A percentile compares a stretch with the other conserved stretches of the same genome.
phyloP scores from a whole-genome alignment of 2,113 vertebrate genomes.

The Macaca mulatta region DNA sequence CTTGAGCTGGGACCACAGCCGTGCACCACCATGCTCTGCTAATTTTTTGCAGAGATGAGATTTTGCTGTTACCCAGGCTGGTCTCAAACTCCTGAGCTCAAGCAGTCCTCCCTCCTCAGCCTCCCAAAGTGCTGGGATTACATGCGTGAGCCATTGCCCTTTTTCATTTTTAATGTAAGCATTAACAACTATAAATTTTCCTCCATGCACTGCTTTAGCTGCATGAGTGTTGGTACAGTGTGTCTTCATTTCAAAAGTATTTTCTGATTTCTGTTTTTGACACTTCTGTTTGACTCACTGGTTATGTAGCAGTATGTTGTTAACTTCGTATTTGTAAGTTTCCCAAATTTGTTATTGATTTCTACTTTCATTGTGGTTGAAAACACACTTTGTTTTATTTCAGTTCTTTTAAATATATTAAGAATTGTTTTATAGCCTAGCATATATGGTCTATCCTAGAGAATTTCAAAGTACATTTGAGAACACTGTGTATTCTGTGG shows the following conservation, averaged over 20 bases:
- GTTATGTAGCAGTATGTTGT: not conserved
- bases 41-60: too few species aligned
- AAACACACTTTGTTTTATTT: not conserved
- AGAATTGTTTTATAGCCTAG: not conserved
- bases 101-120: too few species aligned
- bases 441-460: not conserved
- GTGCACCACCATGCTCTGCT: too few species aligned
- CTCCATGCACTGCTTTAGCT: not conserved
- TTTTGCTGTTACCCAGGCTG: too few species aligned
- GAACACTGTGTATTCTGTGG: not conserved
- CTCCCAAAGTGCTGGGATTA: too few species aligned
- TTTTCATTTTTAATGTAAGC: too few species aligned
- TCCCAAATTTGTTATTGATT: not conserved
- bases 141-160: too few species aligned
- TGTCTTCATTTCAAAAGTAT: not conserved
- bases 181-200: too few species aligned
- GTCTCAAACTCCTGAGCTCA: too few species aligned
- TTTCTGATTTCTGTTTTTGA: not conserved
- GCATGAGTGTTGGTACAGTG: not conserved
- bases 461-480: not conserved
- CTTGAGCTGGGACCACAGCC: too few species aligned
- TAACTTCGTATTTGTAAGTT: not conserved
- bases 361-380: not conserved
- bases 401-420: not conserved
- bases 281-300: not conserved